Percentiles rank a stretch among this genome's conserved stretches.
Conservation (phyloP, 2,888 invertebrate species). For the Caenorhabditis angaria region DNA sequence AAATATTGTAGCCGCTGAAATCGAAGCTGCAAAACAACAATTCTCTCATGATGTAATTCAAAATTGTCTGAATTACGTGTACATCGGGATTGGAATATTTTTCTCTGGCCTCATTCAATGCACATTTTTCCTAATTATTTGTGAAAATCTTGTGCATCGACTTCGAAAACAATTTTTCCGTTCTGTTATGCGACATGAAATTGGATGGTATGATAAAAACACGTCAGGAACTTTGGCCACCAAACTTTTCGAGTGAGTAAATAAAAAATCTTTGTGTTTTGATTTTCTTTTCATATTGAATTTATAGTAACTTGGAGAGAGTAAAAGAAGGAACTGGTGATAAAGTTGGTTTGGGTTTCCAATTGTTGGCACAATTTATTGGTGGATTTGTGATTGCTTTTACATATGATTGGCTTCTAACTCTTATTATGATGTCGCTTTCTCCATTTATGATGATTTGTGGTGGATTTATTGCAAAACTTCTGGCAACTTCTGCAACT, state of each 20-base stretch:
- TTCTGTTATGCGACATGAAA: conserved; percentile 74
- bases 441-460: conserved; percentile 64
- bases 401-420: conserved; percentile 63
- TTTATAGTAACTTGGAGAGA: conserved; percentile 67
- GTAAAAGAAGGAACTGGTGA: conserved; percentile 71
- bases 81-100: conserved; percentile 56
- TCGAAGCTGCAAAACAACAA: conserved; percentile 25
- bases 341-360: conserved; percentile 64
- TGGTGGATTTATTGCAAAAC: conserved; percentile 64
- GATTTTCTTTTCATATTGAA: not conserved
- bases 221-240: conserved; percentile 75
- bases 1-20: not conserved
- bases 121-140: conserved; percentile 73
- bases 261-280: not conserved
- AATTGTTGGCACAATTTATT: conserved; percentile 68
- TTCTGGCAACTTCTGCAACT: conserved; percentile 74
- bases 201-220: conserved; percentile 74
- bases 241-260: conserved; percentile 75
- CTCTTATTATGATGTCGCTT: conserved; percentile 72
- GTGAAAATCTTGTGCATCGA: conserved; percentile 74
- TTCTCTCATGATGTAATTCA: conserved; percentile 50
- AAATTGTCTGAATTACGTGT: conserved; percentile 56
- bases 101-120: conserved; percentile 64
- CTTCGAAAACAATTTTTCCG: conserved; percentile 74
- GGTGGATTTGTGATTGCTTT: conserved; percentile 61